A percentile compares a stretch with the other conserved stretches of the same genome.
Evolutionary conservation across 2,797 vertebrate genomes (phyloP).

Genomic region (Thunnus albacares): DNA sequence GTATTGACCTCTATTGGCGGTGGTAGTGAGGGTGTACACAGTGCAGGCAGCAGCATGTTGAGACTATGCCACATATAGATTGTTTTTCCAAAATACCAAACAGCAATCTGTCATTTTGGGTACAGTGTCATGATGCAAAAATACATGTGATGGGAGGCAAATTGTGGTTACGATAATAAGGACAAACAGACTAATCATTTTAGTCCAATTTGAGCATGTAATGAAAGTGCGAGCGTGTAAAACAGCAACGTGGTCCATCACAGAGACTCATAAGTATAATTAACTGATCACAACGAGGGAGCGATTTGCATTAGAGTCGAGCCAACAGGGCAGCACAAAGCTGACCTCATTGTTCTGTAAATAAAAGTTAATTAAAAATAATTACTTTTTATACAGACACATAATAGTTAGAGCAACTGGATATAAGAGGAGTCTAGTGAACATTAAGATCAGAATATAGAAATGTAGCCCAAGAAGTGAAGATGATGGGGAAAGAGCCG

Average conservation of each 20-base stretch:
- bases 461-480: not conserved
- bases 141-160: not conserved
- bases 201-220: not conserved
- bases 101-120: not conserved
- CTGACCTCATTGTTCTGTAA: constrained; percentile 3
- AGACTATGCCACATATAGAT: not conserved
- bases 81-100: not conserved
- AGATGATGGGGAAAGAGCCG: not conserved
- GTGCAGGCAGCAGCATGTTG: not conserved
- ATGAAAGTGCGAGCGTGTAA: constrained; percentile 1
- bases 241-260: not conserved
- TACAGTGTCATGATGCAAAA: not conserved
- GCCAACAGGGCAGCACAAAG: constrained; percentile 14
- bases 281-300: constrained; percentile 4
- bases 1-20: constrained; percentile 56
- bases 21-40: not conserved
- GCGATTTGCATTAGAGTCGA: not conserved
- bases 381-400: constrained; percentile 1
- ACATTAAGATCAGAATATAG: not conserved
- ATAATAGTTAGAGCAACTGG: not conserved
- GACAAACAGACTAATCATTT: not conserved
- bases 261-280: constrained; percentile 28
- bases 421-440: not conserved
- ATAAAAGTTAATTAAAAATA: constrained; percentile 20
- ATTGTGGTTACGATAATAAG: constrained; percentile 1